A percentile compares a stretch with the other conserved stretches of the same genome.
phyloP scores from a whole-genome alignment of 2,113 vertebrate species.

The Bettongia penicillata region DNA sequence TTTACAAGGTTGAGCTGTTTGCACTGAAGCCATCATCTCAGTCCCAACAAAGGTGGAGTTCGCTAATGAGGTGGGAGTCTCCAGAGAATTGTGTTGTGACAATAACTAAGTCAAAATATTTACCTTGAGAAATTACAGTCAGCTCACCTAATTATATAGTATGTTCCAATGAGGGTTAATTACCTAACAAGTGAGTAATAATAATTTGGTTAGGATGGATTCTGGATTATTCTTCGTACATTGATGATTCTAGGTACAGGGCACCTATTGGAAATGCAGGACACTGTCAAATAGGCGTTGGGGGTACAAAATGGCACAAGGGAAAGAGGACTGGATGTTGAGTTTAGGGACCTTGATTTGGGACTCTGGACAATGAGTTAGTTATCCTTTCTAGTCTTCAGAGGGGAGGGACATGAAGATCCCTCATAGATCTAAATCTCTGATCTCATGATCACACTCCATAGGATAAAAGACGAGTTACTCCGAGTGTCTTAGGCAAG shows the following conservation, averaged over 20 bases:
- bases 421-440: neutral
- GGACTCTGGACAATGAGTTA: neutral
- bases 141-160: neutral
- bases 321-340: neutral
- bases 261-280: neutral
- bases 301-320: neutral
- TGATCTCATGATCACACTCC: neutral
- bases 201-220: neutral
- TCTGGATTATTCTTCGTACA: neutral
- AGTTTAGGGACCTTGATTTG: too few species aligned
- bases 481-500: neutral
- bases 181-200: neutral
- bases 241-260: neutral
- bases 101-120: neutral
- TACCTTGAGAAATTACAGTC: neutral
- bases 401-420: neutral
- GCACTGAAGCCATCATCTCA: neutral
- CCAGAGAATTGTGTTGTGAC: neutral
- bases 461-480: neutral
- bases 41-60: neutral
- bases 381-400: neutral
- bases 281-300: neutral
- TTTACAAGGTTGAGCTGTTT: neutral
- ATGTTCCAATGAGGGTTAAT: neutral
- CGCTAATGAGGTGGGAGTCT: neutral